Evolutionary conservation across 2,888 invertebrate genomes (phyloP), one percentile per base, ranked within the genome.

Genomic region (Dorcus hopei): DNA sequence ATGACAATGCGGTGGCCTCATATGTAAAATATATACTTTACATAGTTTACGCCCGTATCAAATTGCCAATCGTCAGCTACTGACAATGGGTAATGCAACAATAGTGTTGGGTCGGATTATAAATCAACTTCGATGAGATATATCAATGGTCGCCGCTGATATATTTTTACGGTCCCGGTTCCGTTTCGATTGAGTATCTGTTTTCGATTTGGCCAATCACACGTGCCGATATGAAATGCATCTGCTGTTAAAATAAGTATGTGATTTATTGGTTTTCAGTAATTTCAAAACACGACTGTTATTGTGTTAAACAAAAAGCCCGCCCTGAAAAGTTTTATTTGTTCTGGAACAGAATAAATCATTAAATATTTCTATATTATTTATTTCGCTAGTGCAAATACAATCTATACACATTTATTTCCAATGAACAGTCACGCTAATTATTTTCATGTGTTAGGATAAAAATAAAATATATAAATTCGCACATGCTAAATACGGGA

Each of bases 171-270:
- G 73, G 68, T 67, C 61, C 67, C 67, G 68, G 68, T 74, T 72
- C 70, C 72, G 72, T 69, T 74, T 63, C 74, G 75, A 73, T 73
- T 73, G 72, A 71, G 69, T 75, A 72, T 73, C 71, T 69, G 71
- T 65, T 68, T 65, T 65, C 65, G 66, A 67, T 67, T 64, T 70
- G 68, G 63, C 77, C 75, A 76, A 75, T 76, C 76, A 73, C 74
- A 72, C 73, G 74, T 73, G 71, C 70, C 68, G 72, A 72, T 71
- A 70, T 71, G 74, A 68, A 74, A 73, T 74, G 75, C 77, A 77
- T 77, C 77, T 77, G 76, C 74, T 72, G 70, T 70, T 73, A 73
- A 74, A 74, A 76, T 75, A 74, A 74, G 71, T 70, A 62, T 63
- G 61, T 76, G 77, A 77, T 77, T 76, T 77, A 77, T 75, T 58